Percentiles rank a stretch among this genome's conserved stretches.
Conservation (phyloP, 2,113 vertebrate species). For the Indicator maculatus region DNA sequence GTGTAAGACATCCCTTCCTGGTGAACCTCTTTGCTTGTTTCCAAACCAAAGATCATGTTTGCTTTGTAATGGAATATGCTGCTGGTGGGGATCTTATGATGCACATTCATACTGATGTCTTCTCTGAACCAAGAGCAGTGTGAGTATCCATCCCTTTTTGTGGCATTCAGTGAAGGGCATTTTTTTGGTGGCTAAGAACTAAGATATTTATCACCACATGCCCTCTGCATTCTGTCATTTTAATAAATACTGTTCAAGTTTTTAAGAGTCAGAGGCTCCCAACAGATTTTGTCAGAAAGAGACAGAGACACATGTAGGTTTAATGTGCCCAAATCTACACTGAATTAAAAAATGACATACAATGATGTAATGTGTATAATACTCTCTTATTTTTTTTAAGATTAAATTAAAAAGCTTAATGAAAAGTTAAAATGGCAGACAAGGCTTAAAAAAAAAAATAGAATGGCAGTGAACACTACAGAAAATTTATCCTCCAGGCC, state of each 20-base stretch:
- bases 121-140: constrained; percentile 96
- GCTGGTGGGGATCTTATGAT: constrained; percentile 98
- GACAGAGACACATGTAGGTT: background rate
- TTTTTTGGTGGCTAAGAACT: background rate
- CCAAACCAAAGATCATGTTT: constrained; percentile 98
- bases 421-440: background rate
- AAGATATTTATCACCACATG: background rate
- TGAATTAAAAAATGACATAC: background rate
- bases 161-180: background rate
- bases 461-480: background rate
- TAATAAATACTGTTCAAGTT: background rate
- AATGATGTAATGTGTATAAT: background rate
- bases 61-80: constrained; percentile 99
- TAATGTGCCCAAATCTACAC: background rate
- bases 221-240: background rate
- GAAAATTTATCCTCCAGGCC: background rate
- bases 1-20: constrained; percentile 96
- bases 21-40: constrained; percentile 99
- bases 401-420: background rate
- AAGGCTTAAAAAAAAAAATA: background rate
- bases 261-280: background rate
- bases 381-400: background rate
- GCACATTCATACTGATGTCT: constrained; percentile 99
- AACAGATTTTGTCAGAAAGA: background rate
- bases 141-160: constrained; percentile 77